Evolutionary conservation across 2,797 vertebrate species (phyloP).

Genomic region (Gymnothorax reevesii): DNA sequence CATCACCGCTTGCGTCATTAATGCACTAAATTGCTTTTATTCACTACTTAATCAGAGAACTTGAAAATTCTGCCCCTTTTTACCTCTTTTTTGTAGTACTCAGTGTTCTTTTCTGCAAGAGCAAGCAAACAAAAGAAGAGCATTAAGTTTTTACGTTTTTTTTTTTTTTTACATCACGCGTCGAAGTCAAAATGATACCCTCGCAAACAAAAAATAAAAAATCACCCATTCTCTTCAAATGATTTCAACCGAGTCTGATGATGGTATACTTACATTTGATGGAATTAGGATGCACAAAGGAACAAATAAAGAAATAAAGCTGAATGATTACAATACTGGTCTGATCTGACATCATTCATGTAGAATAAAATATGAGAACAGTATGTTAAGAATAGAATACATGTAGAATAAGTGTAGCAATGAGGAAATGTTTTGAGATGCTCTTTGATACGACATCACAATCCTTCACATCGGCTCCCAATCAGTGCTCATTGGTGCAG

Average conservation of each 20-base stretch:
- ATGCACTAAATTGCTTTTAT: not conserved
- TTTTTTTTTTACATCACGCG: not conserved
- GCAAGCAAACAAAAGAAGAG: conserved; percentile 14
- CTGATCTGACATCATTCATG: not conserved
- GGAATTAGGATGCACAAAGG: not conserved
- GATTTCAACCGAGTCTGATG: not conserved
- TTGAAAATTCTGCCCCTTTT: conserved; percentile 25
- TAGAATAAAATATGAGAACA: not conserved
- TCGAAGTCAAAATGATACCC: not conserved
- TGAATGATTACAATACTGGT: not conserved
- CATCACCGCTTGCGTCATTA: not conserved
- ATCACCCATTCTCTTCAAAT: not conserved
- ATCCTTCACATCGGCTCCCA: not conserved
- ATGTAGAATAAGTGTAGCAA: not conserved
- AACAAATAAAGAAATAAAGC: not conserved
- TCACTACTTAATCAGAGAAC: not conserved
- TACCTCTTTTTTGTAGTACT: conserved; percentile 78
- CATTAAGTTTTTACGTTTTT: conserved; percentile 13
- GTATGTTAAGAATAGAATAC: too few species aligned
- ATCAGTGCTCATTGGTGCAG: not conserved
- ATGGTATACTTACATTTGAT: conserved; percentile 25
- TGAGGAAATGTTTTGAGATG: not conserved
- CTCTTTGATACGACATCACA: not conserved
- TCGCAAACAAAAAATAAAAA: not conserved
- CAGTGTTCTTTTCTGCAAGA: conserved; percentile 71